These are phyloP conservation scores for Tribolium castaneum DNA, from an alignment of 1,140 invertebrate genomes.

Conservation along the genomic window DNA sequence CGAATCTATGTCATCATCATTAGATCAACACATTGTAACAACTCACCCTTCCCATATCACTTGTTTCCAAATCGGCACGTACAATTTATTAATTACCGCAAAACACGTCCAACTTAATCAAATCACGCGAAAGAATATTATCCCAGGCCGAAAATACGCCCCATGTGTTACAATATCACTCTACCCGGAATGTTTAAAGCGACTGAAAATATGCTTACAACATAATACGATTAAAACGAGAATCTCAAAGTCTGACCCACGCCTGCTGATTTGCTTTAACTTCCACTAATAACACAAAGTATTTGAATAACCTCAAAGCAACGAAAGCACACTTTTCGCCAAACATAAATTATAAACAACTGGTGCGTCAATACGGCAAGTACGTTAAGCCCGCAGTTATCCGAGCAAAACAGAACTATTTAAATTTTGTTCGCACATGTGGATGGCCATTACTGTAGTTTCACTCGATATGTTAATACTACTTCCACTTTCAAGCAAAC, in stretches of 20 bases:
- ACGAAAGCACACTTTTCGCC: neutral
- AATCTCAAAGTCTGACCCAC: conserved; percentile 12
- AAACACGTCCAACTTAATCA: neutral
- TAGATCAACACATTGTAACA: conserved; percentile 24
- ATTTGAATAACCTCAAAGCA: conserved; percentile 23
- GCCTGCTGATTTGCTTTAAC: neutral
- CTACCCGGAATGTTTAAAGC: neutral
- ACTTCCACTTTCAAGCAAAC: neutral
- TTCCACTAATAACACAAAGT: conserved; percentile 13
- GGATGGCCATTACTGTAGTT: neutral
- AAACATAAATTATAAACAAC: neutral
- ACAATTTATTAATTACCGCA: conserved; percentile 13
- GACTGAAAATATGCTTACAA: neutral
- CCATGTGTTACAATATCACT: neutral
- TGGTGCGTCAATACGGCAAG: neutral
- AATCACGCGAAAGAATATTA: neutral
- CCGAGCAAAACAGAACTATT: neutral
- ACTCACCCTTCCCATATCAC: conserved; percentile 2
- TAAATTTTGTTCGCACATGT: neutral
- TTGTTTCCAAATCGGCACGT: conserved; percentile 8
- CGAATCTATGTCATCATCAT: conserved; percentile 22
- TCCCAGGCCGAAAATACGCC: neutral
- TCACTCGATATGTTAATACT: neutral
- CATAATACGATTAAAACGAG: conserved; percentile 14
- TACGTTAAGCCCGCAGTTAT: neutral